phyloP scores from a whole-genome alignment of 2,888 invertebrate species.

The Lycophotia porphyrea region DNA sequence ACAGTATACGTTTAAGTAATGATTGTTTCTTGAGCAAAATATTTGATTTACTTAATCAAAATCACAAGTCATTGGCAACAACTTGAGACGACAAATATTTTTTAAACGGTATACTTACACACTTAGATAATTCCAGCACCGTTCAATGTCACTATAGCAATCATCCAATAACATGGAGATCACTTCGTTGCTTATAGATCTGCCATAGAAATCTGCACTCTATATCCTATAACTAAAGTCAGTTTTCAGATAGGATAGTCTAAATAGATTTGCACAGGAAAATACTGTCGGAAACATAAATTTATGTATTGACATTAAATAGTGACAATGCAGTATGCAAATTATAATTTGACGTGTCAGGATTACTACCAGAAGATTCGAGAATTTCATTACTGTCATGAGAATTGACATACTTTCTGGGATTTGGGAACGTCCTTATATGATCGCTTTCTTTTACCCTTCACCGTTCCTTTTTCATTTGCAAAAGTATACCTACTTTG shows the following conservation, averaged over 20 bases:
- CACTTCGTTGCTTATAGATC: conserved; percentile 53
- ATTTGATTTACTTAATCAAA: conserved; percentile 4
- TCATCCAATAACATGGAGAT: conserved; percentile 75
- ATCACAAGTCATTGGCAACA: background rate
- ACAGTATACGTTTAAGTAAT: no score
- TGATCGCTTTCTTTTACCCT: background rate
- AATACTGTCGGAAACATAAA: conserved; percentile 43
- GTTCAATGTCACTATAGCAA: conserved; percentile 75
- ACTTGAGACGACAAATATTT: conserved; percentile 1
- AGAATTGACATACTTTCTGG: background rate
- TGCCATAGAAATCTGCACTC: conserved; percentile 56
- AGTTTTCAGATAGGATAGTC: conserved; percentile 13
- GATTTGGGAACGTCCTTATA: no score
- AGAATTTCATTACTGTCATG: background rate
- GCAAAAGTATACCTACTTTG: background rate
- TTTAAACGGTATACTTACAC: conserved; percentile 35
- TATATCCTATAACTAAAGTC: conserved; percentile 14
- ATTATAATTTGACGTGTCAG: background rate
- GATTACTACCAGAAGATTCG: background rate
- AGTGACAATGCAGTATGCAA: conserved; percentile 25
- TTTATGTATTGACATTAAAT: conserved; percentile 50
- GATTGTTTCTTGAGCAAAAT: background rate
- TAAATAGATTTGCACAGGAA: conserved; percentile 44
- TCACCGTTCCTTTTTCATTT: background rate
- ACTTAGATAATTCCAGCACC: conserved; percentile 54